Conservation (phyloP, 2,888 invertebrate species). For the Busseola fusca region DNA sequence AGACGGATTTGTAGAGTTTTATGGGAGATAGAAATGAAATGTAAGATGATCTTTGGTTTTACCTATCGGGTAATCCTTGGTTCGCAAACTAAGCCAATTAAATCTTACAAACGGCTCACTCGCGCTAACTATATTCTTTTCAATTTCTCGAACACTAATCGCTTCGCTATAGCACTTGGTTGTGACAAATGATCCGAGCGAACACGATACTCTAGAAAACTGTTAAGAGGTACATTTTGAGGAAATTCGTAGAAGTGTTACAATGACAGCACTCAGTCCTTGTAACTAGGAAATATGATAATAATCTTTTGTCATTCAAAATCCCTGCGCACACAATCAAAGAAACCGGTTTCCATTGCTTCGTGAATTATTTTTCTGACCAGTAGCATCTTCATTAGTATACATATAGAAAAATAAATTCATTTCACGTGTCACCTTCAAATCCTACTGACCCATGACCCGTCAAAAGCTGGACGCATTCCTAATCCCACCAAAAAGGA, state of each 20-base stretch:
- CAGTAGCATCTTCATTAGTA: background rate
- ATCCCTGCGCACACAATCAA: constrained; percentile 3
- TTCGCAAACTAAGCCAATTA: constrained; percentile 79
- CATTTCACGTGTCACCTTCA: constrained; percentile 8
- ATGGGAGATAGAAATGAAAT: constrained; percentile 29
- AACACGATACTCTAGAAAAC: constrained; percentile 23
- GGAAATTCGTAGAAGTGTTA: constrained; percentile 13
- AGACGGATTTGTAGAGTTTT: constrained; percentile 37
- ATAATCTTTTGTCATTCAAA: constrained; percentile 1
- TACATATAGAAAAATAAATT: background rate
- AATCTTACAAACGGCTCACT: constrained; percentile 77
- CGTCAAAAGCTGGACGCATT: constrained; percentile 46
- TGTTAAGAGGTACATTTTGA: constrained; percentile 17
- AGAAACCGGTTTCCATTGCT: constrained; percentile 16
- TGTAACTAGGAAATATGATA: background rate
- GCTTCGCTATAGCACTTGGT: constrained; percentile 52
- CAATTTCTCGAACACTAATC: constrained; percentile 80
- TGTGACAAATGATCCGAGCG: constrained; percentile 36
- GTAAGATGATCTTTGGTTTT: constrained; percentile 52
- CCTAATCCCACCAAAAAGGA: constrained; percentile 62
- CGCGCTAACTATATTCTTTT: constrained; percentile 78
- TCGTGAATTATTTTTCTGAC: constrained; percentile 4
- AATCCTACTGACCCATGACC: constrained; percentile 15
- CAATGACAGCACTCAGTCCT: background rate
- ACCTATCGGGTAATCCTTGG: constrained; percentile 62